Base-by-base conservation (phyloP, 64 coral and sea anemone species). In the Platygyra sinensis region DNA sequence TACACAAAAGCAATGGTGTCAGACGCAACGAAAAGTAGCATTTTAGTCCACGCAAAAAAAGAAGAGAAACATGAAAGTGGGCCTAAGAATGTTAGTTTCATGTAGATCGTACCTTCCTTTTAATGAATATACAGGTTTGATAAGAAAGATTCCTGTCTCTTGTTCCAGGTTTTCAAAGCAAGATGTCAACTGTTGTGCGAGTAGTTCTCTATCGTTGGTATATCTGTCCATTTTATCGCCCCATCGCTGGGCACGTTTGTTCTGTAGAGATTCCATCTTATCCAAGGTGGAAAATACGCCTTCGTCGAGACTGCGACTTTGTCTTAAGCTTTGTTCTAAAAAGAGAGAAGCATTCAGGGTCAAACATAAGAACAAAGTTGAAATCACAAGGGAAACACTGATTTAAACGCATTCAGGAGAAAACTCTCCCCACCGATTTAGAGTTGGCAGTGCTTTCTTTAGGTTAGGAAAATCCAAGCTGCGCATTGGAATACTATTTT, bases 71-170 rank as follows among this genome's bases (percentile, higher is more conserved):
- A 3, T 36, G 33, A 36, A 36, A 36, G 3, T 36, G 33, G 33
- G 33, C 33, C 33, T 36, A 1, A 36, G 33, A 36, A 36, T 36
- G 33, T 36, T 36, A 36, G 33, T 36, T 36, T 33, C 18, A 12
- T 13, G 10, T 10, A 24, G 30, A 16, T 57, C 77, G 62, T 76
- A 96, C 95, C 87, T 91, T 92, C 81, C 80, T 73, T 94, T 87
- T 24, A 90, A 86, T 22, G 91, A 96, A 24, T 94, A 90, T 11
- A 96, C 91, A 39, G 95, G 95, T 73, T 96, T 96, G 46, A 96
- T 96, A 1, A 96, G 91, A 62, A 96, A 96, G 32, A 96, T 96
- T 42, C 95, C 95, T 2, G 95, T 94, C 49, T 96, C 83, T 28
- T 91, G 87, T 24, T 96, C 95, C n/a, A 96, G 72, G 59, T 86